Conservation (phyloP, 2,113 vertebrate genomes). For the Oophaga pumilio region DNA sequence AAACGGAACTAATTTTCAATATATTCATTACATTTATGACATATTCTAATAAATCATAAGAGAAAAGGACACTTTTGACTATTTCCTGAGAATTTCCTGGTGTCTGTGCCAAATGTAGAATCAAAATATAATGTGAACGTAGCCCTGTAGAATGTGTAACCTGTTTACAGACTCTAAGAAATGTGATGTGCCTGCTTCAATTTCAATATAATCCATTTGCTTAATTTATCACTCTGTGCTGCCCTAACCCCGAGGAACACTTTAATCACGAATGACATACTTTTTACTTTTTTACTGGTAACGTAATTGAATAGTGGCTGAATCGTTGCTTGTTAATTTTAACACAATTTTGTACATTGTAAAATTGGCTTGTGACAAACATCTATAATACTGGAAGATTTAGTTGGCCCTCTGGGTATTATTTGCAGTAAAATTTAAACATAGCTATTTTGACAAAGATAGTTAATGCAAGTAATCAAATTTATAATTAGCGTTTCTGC, state of each 20-base stretch:
- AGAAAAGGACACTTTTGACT: too few species aligned
- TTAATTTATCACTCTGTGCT: not conserved
- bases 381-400: not conserved
- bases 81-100: too few species aligned
- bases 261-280: not conserved
- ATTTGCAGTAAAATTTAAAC: constrained; percentile 42
- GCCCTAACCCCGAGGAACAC: not conserved
- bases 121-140: too few species aligned
- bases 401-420: constrained; percentile 10
- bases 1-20: too few species aligned
- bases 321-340: constrained; percentile 21
- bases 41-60: too few species aligned
- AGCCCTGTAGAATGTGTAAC: too few species aligned
- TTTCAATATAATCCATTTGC: not conserved
- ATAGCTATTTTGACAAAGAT: constrained; percentile 38
- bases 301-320: constrained; percentile 9
- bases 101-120: too few species aligned
- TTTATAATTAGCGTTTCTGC: constrained; percentile 32
- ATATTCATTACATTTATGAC: too few species aligned
- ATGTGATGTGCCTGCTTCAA: too few species aligned
- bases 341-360: constrained; percentile 14
- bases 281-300: not conserved
- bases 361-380: constrained; percentile 25
- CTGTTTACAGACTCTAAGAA: too few species aligned
- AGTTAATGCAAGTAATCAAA: constrained; percentile 38